Evolutionary conservation across 1,140 invertebrate genomes (phyloP).

Genomic region (Eupeodes corollae): DNA sequence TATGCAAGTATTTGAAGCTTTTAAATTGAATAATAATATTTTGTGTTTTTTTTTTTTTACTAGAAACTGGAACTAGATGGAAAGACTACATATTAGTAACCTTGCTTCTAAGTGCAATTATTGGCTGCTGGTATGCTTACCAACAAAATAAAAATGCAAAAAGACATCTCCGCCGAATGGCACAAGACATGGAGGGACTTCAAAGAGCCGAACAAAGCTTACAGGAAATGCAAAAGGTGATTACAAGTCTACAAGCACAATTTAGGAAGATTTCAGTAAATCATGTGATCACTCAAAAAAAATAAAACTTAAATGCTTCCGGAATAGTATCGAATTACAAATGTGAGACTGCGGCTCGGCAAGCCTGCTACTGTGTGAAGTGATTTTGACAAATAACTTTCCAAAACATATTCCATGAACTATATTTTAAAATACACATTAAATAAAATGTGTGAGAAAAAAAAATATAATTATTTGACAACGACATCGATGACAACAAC

Average conservation of each 20-base stretch:
- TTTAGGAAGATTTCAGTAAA: neutral
- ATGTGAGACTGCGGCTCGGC: too few species aligned
- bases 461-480: too few species aligned
- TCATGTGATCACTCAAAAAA: neutral
- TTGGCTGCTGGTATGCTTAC: slow-evolving; percentile 84
- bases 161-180: slow-evolving; percentile 74
- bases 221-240: slow-evolving; percentile 67
- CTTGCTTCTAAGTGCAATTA: slow-evolving; percentile 66
- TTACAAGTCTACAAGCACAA: neutral
- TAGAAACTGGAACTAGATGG: slow-evolving; percentile 52
- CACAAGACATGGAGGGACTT: slow-evolving; percentile 84
- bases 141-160: slow-evolving; percentile 79
- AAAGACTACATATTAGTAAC: slow-evolving; percentile 82
- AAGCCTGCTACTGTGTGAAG: too few species aligned
- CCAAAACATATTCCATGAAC: too few species aligned
- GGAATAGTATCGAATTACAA: too few species aligned
- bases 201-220: slow-evolving; percentile 79
- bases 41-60: neutral
- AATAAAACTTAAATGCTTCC: neutral
- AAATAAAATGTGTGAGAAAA: too few species aligned
- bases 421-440: too few species aligned
- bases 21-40: neutral
- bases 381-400: too few species aligned
- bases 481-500: too few species aligned
- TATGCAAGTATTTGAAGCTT: neutral